A percentile compares a stretch with the other conserved stretches of the same genome.
Conservation (phyloP, 2,113 vertebrate genomes). For the Tretioscincus oriximinensis region DNA sequence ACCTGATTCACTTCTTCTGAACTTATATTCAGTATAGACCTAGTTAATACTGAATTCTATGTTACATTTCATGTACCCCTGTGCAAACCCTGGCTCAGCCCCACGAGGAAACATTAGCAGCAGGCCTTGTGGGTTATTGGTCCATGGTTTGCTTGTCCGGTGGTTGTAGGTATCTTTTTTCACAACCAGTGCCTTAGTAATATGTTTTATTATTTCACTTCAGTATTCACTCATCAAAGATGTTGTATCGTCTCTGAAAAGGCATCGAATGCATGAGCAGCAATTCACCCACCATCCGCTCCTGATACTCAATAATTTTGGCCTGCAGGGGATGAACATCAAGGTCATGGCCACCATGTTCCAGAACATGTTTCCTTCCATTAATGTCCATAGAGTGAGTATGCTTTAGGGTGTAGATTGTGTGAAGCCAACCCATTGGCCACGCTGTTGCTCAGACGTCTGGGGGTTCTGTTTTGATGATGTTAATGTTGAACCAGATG, state of each 20-base stretch:
- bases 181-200: fast-evolving
- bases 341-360: slow-evolving; percentile 94
- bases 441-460: background rate
- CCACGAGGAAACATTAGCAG: too few relatives aligned
- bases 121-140: background rate
- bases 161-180: background rate
- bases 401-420: slow-evolving; percentile 22
- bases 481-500: background rate
- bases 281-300: slow-evolving; percentile 89
- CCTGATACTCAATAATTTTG: slow-evolving; percentile 90
- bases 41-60: background rate
- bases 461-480: background rate
- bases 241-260: slow-evolving; percentile 85
- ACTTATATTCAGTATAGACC: background rate
- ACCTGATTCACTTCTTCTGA: too few relatives aligned
- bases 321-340: slow-evolving; percentile 85
- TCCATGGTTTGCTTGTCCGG: too few relatives aligned
- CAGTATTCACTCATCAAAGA: slow-evolving; percentile 88
- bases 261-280: slow-evolving; percentile 91
- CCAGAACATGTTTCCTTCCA: slow-evolving; percentile 92
- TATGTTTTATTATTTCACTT: fast-evolving
- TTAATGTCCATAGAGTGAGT: slow-evolving; percentile 89
- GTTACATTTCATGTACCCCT: background rate
- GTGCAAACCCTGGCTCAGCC: background rate
- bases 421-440: background rate